A percentile compares a stretch with the other conserved stretches of the same genome.
Evolutionary conservation across 2,797 vertebrate genomes (phyloP).

Genomic region (Leptoclinus maculatus): DNA sequence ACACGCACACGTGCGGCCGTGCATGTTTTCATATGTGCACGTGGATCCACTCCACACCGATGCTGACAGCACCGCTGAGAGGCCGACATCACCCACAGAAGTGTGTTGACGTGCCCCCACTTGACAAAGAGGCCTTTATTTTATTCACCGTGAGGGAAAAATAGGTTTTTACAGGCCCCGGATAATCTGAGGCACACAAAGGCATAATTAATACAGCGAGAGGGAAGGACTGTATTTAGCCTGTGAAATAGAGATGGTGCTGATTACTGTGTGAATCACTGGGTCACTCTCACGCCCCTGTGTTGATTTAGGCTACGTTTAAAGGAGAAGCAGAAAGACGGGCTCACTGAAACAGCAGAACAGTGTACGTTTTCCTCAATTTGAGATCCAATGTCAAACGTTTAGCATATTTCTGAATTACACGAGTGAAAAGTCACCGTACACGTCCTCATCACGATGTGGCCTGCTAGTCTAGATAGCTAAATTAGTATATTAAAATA

Average conservation of each 20-base stretch:
- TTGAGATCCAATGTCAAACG: slow-evolving; percentile 23
- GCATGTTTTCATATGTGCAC: slow-evolving; percentile 51
- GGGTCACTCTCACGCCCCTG: slow-evolving; percentile 10
- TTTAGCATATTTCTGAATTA: slow-evolving; percentile 16
- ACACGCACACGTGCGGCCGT: slow-evolving; percentile 42
- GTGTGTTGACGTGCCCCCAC: slow-evolving; percentile 77
- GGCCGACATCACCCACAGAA: slow-evolving; percentile 59
- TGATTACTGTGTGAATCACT: slow-evolving; percentile 37
- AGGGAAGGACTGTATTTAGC: slow-evolving; percentile 38
- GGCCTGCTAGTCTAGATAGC: neutral
- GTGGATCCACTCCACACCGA: slow-evolving; percentile 36
- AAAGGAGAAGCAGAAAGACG: neutral
- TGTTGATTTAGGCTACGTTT: slow-evolving; percentile 20
- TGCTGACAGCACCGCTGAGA: slow-evolving; percentile 70
- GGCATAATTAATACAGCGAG: slow-evolving; percentile 55
- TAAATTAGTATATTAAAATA: neutral
- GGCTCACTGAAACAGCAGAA: neutral
- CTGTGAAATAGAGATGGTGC: slow-evolving; percentile 26
- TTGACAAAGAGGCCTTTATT: slow-evolving; percentile 71
- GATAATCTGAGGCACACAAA: slow-evolving; percentile 60
- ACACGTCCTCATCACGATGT: neutral
- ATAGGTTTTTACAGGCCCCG: slow-evolving; percentile 62
- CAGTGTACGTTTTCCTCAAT: neutral
- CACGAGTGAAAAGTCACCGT: neutral
- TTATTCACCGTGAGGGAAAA: slow-evolving; percentile 61